Evolutionary conservation across 1,140 invertebrate species (phyloP).

Genomic region (Bombus balteatus): DNA sequence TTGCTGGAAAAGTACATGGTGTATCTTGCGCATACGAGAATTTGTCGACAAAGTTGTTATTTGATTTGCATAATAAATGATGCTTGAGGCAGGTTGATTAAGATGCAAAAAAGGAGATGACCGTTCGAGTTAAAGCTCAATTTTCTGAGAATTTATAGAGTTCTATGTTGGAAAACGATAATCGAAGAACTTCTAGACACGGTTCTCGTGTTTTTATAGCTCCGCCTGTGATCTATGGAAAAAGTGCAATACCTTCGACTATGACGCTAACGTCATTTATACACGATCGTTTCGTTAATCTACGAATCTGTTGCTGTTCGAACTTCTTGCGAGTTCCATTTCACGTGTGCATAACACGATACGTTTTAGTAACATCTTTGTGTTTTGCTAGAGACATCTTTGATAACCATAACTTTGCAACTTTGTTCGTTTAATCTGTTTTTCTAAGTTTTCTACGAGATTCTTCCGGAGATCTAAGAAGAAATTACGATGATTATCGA

Average conservation of each 20-base stretch:
- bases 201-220: not conserved
- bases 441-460: not conserved
- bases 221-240: too few relatives aligned
- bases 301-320: not conserved
- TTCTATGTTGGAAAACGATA: not conserved
- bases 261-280: not conserved
- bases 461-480: not conserved
- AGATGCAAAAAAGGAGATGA: not conserved
- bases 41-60: not conserved
- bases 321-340: too few relatives aligned
- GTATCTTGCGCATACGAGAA: not conserved
- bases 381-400: not conserved
- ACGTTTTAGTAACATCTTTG: not conserved
- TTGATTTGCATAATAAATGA: conserved; percentile 6
- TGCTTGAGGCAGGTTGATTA: not conserved
- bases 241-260: not conserved
- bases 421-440: not conserved
- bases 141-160: not conserved
- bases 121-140: not conserved
- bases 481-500: not conserved
- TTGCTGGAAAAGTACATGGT: not conserved
- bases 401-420: not conserved
- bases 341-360: too few relatives aligned
- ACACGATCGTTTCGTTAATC: not conserved
- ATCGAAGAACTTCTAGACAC: not conserved